These are phyloP conservation scores for Aptenodytes forsteri DNA, from an alignment of 2,113 vertebrate genomes.

Conservation along the genomic window DNA sequence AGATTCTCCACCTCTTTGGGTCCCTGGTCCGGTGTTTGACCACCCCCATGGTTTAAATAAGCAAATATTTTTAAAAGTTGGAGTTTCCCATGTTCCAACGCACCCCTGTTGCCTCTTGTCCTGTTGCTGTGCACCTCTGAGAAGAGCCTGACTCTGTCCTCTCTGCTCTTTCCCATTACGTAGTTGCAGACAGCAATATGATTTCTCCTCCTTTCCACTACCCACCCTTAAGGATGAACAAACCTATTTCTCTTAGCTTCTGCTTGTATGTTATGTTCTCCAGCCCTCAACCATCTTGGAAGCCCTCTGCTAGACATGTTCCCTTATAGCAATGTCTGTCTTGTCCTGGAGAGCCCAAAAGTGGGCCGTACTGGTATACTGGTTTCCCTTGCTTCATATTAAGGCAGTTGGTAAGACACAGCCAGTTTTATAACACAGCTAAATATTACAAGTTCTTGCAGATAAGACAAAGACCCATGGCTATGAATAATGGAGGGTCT, in stretches of 20 bases:
- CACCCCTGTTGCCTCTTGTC: not conserved
- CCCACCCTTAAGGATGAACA: not conserved
- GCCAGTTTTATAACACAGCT: not conserved
- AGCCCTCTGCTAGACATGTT: not conserved
- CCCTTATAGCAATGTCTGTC: not conserved
- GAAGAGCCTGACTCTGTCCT: not conserved
- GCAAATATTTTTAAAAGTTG: not conserved
- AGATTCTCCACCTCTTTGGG: not conserved
- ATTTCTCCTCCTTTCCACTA: not conserved
- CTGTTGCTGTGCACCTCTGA: not conserved
- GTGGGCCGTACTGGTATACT: not conserved
- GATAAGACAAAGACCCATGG: not conserved
- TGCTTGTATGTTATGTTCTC: not conserved
- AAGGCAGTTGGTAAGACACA: not conserved
- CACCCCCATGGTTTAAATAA: not conserved
- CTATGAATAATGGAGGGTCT: not conserved
- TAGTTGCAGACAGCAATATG: not conserved
- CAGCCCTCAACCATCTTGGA: not conserved
- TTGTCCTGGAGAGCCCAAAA: not conserved
- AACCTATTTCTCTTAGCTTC: not conserved
- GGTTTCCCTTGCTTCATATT: not conserved
- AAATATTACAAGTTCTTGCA: not conserved
- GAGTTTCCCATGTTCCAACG: not conserved
- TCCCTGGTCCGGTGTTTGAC: not conserved
- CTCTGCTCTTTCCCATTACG: not conserved